A percentile compares a stretch with the other conserved stretches of the same genome.
Evolutionary conservation across 2,797 vertebrate genomes (phyloP).

Genomic region (Botia almorhae): DNA sequence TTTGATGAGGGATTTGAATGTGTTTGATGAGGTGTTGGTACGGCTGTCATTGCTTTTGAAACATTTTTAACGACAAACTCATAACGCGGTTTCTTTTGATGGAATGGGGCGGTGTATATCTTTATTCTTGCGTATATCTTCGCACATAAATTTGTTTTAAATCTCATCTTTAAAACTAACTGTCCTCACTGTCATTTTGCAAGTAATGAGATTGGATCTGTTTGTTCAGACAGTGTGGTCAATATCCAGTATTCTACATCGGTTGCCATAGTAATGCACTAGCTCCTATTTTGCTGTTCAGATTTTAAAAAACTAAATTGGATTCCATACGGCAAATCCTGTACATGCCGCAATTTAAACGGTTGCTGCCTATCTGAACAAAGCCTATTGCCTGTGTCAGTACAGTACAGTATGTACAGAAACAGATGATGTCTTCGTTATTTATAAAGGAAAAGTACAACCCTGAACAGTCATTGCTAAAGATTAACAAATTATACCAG

Average conservation of each 20-base stretch:
- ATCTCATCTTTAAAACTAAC: background rate
- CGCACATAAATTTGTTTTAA: background rate
- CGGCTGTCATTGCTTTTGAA: background rate
- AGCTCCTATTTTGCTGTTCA: background rate
- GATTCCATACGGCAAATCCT: background rate
- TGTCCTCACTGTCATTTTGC: background rate
- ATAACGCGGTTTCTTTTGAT: background rate
- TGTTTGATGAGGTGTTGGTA: background rate
- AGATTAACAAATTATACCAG: background rate
- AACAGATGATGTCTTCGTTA: background rate
- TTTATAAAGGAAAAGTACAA: background rate
- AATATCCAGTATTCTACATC: background rate
- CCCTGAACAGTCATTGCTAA: too few relatives aligned
- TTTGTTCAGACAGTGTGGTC: background rate
- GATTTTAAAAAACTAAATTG: background rate
- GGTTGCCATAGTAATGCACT: background rate
- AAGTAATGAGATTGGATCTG: background rate
- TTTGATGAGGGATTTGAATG: background rate
- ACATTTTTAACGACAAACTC: background rate
- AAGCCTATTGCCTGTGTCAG: background rate
- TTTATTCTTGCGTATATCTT: too few relatives aligned
- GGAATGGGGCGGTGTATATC: background rate
- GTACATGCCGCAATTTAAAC: background rate
- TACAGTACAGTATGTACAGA: background rate
- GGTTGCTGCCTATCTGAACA: background rate